Percentiles rank a stretch among this genome's conserved stretches.
Evolutionary conservation across 2,888 invertebrate species (phyloP).

Genomic region (Drosophila pseudotalamancana): DNA sequence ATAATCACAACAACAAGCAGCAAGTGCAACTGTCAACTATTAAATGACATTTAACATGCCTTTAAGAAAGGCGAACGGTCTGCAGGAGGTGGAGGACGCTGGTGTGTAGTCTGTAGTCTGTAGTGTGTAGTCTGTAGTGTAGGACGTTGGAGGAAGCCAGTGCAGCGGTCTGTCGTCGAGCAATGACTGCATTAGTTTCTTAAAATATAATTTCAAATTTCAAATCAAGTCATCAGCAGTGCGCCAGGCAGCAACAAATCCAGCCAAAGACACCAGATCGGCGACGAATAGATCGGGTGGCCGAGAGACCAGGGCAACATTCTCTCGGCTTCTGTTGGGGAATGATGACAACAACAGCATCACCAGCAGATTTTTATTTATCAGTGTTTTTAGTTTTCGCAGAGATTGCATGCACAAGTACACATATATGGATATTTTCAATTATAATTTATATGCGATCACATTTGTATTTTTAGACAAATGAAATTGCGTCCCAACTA

Average conservation of each 20-base stretch:
- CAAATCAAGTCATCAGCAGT: conserved; percentile 71
- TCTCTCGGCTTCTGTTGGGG: conserved; percentile 18
- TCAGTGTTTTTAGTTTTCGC: conserved; percentile 28
- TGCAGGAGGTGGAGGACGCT: conserved; percentile 1
- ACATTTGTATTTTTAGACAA: conserved; percentile 62
- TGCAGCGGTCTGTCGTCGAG: conserved; percentile 46
- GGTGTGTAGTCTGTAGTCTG: background rate
- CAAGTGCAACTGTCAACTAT: conserved; percentile 82
- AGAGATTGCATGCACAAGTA: conserved; percentile 40
- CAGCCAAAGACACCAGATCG: conserved; percentile 44
- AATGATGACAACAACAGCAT: conserved; percentile 23
- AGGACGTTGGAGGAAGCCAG: no score
- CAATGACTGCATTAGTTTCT: conserved; percentile 70
- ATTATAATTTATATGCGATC: conserved; percentile 76
- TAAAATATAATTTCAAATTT: conserved; percentile 77
- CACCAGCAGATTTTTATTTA: conserved; percentile 40
- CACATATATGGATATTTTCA: conserved; percentile 57
- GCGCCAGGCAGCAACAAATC: conserved; percentile 31
- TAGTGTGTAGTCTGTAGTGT: background rate
- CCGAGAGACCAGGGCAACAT: conserved; percentile 9
- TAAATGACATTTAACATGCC: conserved; percentile 83
- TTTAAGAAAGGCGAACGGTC: conserved; percentile 39
- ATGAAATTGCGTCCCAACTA: conserved; percentile 25
- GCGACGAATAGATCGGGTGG: background rate
- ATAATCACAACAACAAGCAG: conserved; percentile 61